Evolutionary conservation across 2,113 vertebrate species (phyloP), one percentile per base, ranked within the genome.

Genomic region (Fregata magnificens): DNA sequence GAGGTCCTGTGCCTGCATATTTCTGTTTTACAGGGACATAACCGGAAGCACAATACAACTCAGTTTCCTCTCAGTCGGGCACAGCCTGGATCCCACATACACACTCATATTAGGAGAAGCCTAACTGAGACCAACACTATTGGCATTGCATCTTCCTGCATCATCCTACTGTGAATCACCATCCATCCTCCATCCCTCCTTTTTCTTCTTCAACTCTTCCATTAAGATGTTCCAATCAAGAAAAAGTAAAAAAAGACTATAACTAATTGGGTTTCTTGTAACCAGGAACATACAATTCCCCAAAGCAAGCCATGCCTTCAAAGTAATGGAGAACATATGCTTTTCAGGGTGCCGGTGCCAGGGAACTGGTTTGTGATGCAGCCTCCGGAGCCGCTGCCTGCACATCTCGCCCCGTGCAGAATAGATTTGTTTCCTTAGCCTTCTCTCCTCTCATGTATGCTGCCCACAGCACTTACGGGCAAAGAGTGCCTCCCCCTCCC

Each of bases 351-450:
- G 40, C n/a, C 2, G 1, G 31, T 79, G 65, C 74, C 80, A 79
- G 80, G 38, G 61, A 71, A 47, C 24, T 10, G 20, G 36, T n/a
- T 66, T 49, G 29, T 24, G 55, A 52, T 0, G 0, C 55, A 70
- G 65, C 40, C 65, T 78, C 44, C 0, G 0, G n/a, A 88, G 34
- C 10, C 4, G 0, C 32, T 2, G 5, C 40, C 36, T 16, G 70
- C 13, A 25, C 40, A 34, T 53, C 62, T 53, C 2, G 0, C 17
- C 14, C 62, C 2, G 0, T 6, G 25, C 63, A 63, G 16, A 47
- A 44, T 1, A 65, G 31, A 38, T 36, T 20, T 65, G 6, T 49
- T 78, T 53, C 59, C 45, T 50, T 38, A 56, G 12, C 32, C 45
- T 77, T 69, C 32, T 29, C n/a, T 63, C 32, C 10, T 31, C 28